Conservation (phyloP, 2,888 invertebrate species). For the Andrena dorsata region DNA sequence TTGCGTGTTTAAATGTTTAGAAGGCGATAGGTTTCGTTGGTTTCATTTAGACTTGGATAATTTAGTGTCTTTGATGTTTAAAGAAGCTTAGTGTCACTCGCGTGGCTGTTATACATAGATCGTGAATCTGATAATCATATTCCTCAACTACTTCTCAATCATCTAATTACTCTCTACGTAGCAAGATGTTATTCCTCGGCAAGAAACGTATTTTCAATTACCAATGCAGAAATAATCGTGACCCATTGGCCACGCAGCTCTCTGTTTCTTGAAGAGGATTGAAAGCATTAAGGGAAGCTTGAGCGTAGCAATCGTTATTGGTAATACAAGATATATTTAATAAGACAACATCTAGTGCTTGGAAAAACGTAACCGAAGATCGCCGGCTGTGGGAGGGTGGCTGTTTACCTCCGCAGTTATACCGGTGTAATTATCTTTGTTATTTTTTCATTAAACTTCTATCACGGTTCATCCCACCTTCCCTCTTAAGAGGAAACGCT, state of each 20-base stretch:
- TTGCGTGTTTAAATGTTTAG: neutral
- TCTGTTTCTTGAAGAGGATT: neutral
- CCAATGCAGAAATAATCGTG: conserved; percentile 4
- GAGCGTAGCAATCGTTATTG: conserved; percentile 19
- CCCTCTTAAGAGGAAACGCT: conserved; percentile 59
- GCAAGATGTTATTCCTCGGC: too few relatives aligned
- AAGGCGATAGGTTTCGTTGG: too few relatives aligned
- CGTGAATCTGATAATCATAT: neutral
- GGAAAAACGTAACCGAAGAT: conserved; percentile 53
- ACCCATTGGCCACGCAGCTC: neutral
- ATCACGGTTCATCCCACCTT: conserved; percentile 64
- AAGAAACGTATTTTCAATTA: neutral
- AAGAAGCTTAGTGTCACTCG: too few relatives aligned
- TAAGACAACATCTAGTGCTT: conserved; percentile 21
- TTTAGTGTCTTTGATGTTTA: too few relatives aligned
- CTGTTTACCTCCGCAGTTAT: conserved; percentile 61
- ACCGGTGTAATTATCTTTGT: conserved; percentile 77
- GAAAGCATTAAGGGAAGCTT: conserved; percentile 21
- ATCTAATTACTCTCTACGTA: neutral
- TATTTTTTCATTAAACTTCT: conserved; percentile 80
- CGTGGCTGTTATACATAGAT: too few relatives aligned
- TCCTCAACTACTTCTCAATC: neutral
- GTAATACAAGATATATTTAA: conserved; percentile 46
- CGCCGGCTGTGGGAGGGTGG: conserved; percentile 46
- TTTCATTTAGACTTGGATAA: too few relatives aligned